phyloP scores from a whole-genome alignment of 2,113 vertebrate species.

The Onychostoma macrolepis region DNA sequence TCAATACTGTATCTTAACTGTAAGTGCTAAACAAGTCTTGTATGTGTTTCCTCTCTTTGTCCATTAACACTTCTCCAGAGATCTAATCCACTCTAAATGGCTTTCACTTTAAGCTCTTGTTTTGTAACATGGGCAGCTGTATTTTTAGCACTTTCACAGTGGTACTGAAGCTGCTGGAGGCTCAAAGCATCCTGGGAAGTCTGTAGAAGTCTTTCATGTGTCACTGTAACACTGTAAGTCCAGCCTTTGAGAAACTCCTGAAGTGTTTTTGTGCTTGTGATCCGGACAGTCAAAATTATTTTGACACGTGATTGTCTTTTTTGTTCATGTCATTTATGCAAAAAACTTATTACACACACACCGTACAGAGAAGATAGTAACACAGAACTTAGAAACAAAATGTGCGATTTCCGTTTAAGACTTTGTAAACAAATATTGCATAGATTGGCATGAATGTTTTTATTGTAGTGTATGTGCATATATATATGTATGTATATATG shows the following conservation, averaged over 20 bases:
- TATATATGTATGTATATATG: too few relatives aligned
- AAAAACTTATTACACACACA: neutral
- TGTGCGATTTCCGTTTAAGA: too few relatives aligned
- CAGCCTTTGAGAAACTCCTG: neutral
- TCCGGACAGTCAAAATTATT: neutral
- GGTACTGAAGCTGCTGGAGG: neutral
- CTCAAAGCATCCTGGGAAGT: conserved; percentile 5
- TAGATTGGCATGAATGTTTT: too few relatives aligned
- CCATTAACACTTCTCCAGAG: conserved; percentile 37
- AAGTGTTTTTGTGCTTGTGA: neutral
- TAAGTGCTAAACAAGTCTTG: neutral
- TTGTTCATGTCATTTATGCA: neutral
- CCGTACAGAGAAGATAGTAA: neutral
- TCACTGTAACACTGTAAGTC: neutral
- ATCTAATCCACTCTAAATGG: conserved; percentile 40
- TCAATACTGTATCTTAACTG: neutral
- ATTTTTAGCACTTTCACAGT: conserved; percentile 1
- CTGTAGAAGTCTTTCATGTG: neutral
- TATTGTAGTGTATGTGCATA: too few relatives aligned
- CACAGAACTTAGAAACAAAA: too few relatives aligned
- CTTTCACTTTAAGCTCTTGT: conserved; percentile 42
- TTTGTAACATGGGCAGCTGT: conserved; percentile 21
- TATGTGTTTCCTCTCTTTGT: neutral
- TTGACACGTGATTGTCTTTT: neutral
- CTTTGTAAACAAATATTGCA: too few relatives aligned